These are phyloP conservation scores for Hermaeophaga mercurialis DNA, from an alignment of 2,888 invertebrate genomes.

Conservation along the genomic window DNA sequence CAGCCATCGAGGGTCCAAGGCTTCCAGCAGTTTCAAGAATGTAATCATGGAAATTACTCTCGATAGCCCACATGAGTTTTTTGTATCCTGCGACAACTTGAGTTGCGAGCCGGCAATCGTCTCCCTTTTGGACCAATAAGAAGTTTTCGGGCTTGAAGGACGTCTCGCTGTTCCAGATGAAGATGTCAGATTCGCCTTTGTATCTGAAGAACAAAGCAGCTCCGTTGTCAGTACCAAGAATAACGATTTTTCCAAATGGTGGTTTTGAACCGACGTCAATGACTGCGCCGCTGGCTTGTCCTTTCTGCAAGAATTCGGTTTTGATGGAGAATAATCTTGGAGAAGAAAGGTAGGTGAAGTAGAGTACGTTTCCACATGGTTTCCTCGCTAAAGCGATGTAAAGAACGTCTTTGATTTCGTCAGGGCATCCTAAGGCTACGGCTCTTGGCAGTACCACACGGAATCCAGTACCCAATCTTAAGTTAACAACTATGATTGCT, in stretches of 20 bases:
- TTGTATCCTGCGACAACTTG: constrained; percentile 64
- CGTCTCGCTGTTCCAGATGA: constrained; percentile 67
- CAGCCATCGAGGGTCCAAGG: constrained; percentile 64
- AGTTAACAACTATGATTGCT: constrained; percentile 62
- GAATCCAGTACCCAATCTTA: constrained; percentile 59
- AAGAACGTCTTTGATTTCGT: constrained; percentile 62
- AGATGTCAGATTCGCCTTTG: constrained; percentile 66
- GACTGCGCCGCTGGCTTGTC: constrained; percentile 62
- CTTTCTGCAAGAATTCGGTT: constrained; percentile 61
- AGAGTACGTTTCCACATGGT: constrained; percentile 57
- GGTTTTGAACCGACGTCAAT: constrained; percentile 62
- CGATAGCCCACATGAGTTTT: constrained; percentile 66
- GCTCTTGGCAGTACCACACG: constrained; percentile 64
- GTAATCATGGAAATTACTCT: constrained; percentile 71
- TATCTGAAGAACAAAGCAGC: constrained; percentile 66
- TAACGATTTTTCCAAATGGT: constrained; percentile 58
- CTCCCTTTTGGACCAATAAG: constrained; percentile 64
- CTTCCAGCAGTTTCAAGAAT: constrained; percentile 65
- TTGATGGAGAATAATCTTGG: constrained; percentile 64
- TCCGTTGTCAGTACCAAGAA: constrained; percentile 67
- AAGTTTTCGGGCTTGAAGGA: constrained; percentile 63
- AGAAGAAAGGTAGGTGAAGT: constrained; percentile 64
- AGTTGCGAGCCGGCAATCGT: constrained; percentile 65
- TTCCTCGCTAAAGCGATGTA: constrained; percentile 63
- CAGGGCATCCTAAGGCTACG: constrained; percentile 47